Conservation (phyloP, 2,113 vertebrate species). For the Ailurus styani region DNA sequence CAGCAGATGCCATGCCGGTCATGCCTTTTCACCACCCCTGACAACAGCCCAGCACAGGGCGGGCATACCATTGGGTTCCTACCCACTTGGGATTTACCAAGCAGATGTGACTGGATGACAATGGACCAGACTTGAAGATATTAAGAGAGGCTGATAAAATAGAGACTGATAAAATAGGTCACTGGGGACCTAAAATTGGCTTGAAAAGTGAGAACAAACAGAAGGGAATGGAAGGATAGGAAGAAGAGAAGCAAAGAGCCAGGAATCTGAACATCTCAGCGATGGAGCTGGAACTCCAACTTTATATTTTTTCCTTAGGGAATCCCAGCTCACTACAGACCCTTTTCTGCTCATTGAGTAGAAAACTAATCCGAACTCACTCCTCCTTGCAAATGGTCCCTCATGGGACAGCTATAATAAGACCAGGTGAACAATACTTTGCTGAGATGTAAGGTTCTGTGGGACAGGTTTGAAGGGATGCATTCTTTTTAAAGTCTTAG, state of each 20-base stretch:
- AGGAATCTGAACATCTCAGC: accelerated
- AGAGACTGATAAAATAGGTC: background rate
- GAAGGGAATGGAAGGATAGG: background rate
- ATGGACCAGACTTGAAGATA: background rate
- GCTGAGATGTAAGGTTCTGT: background rate
- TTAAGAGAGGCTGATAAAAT: background rate
- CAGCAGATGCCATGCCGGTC: accelerated
- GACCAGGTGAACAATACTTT: background rate
- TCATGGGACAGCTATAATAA: background rate
- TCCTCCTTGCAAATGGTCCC: background rate
- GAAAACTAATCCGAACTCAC: background rate
- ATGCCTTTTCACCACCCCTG: background rate
- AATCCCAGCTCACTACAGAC: background rate
- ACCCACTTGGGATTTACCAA: background rate
- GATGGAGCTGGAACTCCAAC: background rate
- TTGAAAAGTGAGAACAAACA: background rate
- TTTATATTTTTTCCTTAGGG: background rate
- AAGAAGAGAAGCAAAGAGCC: background rate
- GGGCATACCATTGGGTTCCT: background rate
- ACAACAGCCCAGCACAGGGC: background rate
- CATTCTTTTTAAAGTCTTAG: background rate
- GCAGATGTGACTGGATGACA: background rate
- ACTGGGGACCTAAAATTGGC: background rate
- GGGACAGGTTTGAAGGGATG: background rate
- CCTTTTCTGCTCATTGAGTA: background rate